Evolutionary conservation across 2,888 invertebrate species (phyloP), one percentile per base, ranked within the genome.

Genomic region (Rhogogaster chlorosoma): DNA sequence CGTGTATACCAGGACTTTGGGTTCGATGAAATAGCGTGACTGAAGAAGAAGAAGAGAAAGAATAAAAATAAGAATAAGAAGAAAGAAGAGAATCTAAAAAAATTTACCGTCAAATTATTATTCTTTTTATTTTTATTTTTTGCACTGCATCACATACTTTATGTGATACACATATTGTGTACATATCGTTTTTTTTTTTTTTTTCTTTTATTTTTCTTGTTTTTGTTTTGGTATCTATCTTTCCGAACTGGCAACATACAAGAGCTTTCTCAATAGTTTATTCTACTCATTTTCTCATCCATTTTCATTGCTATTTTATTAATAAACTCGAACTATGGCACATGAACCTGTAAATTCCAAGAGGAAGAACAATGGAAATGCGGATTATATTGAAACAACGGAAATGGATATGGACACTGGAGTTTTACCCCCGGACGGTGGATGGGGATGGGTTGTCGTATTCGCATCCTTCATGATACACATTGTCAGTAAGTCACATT

Each of bases 381-480:
- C 61, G 36, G 61, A 80, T 36, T 6, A 80, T 38, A n/a, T 38
- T 38, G 57, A 38, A 57, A 80, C 32, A 61, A 61, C 80, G 15
- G 80, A 80, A 80, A 61, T 80, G n/a, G 57, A 61, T 10, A 32
- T 36, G 22, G 80, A 80, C 38, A 22, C n/a, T 15, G 78, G 78
- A 61, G 64, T 86, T 49, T 93, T 96, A 86, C 97, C 97, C 26
- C 98, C 98, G 0, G 98, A 98, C 92, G 98, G 98, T 0, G 99
- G 98, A 15, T 99, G 98, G 98, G 99, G 99, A 0, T 98, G 98
- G 98, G 95, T 97, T 94, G 97, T 99, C 83, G 98, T 98, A 84
- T 97, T 98, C 92, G 98, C 97, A 36, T 99, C 99, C 9, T 99
- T 99, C 94, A 97, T 99, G 97, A 98, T 99, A 90, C 99, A 99